Percentiles rank a stretch among this genome's conserved stretches.
Evolutionary conservation across 2,888 invertebrate genomes (phyloP).

Genomic region (Branchinecta sandiegonensis): DNA sequence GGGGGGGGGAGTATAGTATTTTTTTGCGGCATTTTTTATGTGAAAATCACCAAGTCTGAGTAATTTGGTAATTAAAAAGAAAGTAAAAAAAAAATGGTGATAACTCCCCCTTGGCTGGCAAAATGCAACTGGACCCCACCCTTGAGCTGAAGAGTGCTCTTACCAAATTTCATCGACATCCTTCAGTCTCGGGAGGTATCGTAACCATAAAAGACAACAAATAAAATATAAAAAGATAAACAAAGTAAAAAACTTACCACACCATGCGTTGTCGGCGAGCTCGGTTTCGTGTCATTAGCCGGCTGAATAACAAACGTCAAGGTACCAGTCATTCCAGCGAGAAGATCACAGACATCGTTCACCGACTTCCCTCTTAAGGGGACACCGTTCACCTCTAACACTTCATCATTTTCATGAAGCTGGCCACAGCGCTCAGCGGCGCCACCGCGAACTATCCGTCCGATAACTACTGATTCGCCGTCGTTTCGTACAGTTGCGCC

Average conservation of each 20-base stretch:
- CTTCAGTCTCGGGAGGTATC: no score
- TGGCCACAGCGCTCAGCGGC: constrained; percentile 91
- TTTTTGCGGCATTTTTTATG: no score
- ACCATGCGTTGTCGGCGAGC: constrained; percentile 34
- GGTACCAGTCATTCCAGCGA: constrained; percentile 83
- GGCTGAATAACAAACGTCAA: constrained; percentile 78
- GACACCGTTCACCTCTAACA: constrained; percentile 87
- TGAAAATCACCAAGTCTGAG: no score
- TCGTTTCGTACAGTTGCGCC: constrained; percentile 65
- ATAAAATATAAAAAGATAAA: not conserved
- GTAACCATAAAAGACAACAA: no score
- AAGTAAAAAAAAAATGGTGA: no score
- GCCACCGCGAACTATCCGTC: constrained; percentile 89
- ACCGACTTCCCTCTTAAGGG: constrained; percentile 92
- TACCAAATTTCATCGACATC: no score
- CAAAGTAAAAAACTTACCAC: constrained; percentile 29
- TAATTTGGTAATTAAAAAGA: no score
- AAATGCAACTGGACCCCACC: no score
- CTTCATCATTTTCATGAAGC: constrained; percentile 91
- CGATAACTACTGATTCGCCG: constrained; percentile 88
- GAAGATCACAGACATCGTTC: constrained; percentile 91
- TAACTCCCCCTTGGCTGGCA: no score
- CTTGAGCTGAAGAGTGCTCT: no score
- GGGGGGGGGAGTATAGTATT: no score
- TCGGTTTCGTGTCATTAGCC: constrained; percentile 38